These are phyloP conservation scores for Eristalinus aeneus DNA, from an alignment of 2,888 invertebrate species.

Conservation along the genomic window DNA sequence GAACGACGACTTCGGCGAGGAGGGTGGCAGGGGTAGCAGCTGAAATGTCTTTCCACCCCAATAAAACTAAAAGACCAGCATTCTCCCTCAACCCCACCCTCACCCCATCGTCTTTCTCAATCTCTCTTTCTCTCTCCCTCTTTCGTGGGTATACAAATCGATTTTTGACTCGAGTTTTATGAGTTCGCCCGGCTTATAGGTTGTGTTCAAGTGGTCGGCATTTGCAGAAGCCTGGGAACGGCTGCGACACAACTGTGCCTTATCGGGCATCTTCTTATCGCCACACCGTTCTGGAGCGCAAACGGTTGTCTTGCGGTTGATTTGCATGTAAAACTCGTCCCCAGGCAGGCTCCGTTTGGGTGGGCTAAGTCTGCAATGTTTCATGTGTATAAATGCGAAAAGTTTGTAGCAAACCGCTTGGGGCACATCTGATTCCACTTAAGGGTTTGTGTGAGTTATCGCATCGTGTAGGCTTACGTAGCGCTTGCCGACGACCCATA, in stretches of 20 bases:
- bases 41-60: conserved; percentile 60
- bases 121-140: not conserved
- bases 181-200: conserved; percentile 1
- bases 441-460: conserved; percentile 28
- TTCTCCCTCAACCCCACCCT: conserved; percentile 2
- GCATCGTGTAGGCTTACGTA: conserved; percentile 34
- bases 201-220: not conserved
- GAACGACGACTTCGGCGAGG: conserved; percentile 11
- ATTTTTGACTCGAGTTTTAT: conserved; percentile 60
- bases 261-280: conserved; percentile 57
- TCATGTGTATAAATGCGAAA: conserved; percentile 25
- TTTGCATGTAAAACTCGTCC: conserved; percentile 51
- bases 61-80: conserved; percentile 56
- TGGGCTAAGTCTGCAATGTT: not conserved
- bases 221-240: conserved; percentile 38
- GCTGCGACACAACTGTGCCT: conserved; percentile 44
- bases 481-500: conserved; percentile 45
- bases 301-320: conserved; percentile 34
- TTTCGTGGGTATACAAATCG: conserved; percentile 55
- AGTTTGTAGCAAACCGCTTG: conserved; percentile 24
- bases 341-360: not conserved
- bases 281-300: not conserved
- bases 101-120: too few species aligned
- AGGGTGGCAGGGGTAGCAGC: not conserved
- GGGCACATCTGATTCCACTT: not conserved